Conservation (phyloP, 2,797 vertebrate genomes). For the Takifugu rubripes region DNA sequence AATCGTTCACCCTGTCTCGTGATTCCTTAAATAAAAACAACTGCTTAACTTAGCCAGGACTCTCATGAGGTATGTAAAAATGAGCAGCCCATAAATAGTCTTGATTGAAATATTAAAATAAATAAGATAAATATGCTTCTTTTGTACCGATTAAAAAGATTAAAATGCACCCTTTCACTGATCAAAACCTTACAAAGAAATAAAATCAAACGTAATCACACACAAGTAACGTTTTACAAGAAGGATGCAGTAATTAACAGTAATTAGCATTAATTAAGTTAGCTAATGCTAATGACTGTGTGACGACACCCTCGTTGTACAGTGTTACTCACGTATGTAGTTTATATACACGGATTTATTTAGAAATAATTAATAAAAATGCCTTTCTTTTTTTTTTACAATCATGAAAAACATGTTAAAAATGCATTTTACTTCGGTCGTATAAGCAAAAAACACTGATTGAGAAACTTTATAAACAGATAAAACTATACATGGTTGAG, state of each 20-base stretch:
- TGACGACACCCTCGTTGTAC: neutral
- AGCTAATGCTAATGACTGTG: no score
- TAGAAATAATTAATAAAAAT: conserved; percentile 72
- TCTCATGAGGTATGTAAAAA: conserved; percentile 62
- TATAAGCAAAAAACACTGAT: conserved; percentile 76
- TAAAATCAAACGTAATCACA: conserved; percentile 45
- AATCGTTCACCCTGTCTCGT: conserved; percentile 73
- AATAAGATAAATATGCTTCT: conserved; percentile 77
- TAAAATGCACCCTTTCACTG: conserved; percentile 54
- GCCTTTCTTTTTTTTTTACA: conserved; percentile 76
- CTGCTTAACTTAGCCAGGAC: conserved; percentile 71
- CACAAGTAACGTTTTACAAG: neutral
- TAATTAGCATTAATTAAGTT: no score
- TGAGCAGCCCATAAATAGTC: conserved; percentile 75
- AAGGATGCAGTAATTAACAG: no score
- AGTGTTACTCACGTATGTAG: neutral
- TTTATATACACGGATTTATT: conserved; percentile 20
- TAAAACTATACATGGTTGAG: conserved; percentile 74
- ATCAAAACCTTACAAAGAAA: conserved; percentile 58
- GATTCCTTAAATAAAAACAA: conserved; percentile 74
- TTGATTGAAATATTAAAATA: conserved; percentile 79
- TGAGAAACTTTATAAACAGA: conserved; percentile 74
- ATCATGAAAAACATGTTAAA: conserved; percentile 89
- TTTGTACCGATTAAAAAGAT: conserved; percentile 60
- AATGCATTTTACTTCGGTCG: conserved; percentile 81